A percentile compares a stretch with the other conserved stretches of the same genome.
Conservation (phyloP, 2,888 invertebrate species). For the Chalcosyrphus nemorum region DNA sequence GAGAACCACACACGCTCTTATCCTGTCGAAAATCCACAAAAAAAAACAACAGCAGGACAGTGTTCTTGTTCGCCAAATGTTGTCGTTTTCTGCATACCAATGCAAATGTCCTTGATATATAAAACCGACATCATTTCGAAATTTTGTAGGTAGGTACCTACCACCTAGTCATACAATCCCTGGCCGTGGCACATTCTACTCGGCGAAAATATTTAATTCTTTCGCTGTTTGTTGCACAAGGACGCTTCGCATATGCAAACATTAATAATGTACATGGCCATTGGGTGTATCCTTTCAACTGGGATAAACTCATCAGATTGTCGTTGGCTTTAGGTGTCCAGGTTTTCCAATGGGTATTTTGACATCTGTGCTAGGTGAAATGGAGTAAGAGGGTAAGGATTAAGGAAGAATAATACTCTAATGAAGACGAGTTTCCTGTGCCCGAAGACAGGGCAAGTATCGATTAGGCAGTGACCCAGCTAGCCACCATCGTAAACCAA, state of each 20-base stretch:
- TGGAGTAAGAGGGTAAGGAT: too few relatives aligned
- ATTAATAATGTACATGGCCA: slow-evolving; percentile 1
- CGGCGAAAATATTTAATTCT: not conserved
- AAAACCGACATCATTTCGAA: slow-evolving; percentile 15
- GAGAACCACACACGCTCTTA: not conserved
- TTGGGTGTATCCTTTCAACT: not conserved
- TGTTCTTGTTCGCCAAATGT: not conserved
- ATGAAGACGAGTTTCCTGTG: too few relatives aligned
- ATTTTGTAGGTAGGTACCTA: too few relatives aligned
- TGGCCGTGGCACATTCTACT: not conserved
- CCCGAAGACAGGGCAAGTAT: too few relatives aligned
- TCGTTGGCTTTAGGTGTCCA: not conserved
- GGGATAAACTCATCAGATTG: not conserved
- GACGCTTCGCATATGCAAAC: not conserved
- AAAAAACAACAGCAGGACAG: not conserved
- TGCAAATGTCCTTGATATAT: slow-evolving; percentile 7
- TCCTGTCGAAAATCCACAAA: not conserved
- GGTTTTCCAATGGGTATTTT: not conserved
- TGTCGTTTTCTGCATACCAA: not conserved
- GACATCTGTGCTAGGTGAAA: too few relatives aligned
- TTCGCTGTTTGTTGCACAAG: not conserved
- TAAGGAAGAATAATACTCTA: too few relatives aligned
- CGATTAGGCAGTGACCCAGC: too few relatives aligned
- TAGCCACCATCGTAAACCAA: too few relatives aligned
- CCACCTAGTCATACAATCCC: not conserved